A percentile compares a stretch with the other conserved stretches of the same genome.
These are phyloP conservation scores for Cardinalis cardinalis DNA, from an alignment of 2,113 vertebrate genomes.

Conservation along the genomic window DNA sequence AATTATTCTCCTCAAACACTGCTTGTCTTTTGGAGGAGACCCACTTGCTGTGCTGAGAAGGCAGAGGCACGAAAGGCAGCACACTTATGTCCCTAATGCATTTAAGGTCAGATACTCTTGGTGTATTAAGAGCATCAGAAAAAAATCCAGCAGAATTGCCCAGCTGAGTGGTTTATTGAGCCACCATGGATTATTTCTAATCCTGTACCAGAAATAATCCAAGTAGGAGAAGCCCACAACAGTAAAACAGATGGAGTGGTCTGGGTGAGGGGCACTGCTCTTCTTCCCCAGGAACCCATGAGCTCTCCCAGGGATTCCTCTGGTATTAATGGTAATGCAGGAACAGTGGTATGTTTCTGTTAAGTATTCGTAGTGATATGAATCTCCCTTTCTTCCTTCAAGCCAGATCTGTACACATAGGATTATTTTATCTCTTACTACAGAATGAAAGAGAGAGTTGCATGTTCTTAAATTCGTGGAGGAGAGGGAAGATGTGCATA, in stretches of 20 bases:
- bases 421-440: background rate
- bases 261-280: background rate
- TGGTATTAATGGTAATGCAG: background rate
- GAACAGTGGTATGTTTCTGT: background rate
- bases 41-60: background rate
- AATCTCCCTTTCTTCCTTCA: background rate
- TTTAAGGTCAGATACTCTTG: background rate
- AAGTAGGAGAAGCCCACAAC: background rate
- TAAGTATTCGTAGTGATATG: background rate
- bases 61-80: background rate
- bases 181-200: background rate
- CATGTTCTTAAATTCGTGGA: background rate
- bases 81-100: fast-evolving
- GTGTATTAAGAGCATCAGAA: background rate
- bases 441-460: background rate
- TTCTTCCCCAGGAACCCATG: background rate
- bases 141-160: background rate
- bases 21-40: background rate
- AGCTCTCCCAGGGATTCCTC: background rate
- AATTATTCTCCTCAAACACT: background rate
- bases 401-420: background rate
- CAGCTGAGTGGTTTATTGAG: background rate
- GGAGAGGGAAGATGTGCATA: fast-evolving
- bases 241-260: background rate
- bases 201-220: background rate